phyloP scores from a whole-genome alignment of 2,797 vertebrate genomes.

The Denticeps clupeoides region DNA sequence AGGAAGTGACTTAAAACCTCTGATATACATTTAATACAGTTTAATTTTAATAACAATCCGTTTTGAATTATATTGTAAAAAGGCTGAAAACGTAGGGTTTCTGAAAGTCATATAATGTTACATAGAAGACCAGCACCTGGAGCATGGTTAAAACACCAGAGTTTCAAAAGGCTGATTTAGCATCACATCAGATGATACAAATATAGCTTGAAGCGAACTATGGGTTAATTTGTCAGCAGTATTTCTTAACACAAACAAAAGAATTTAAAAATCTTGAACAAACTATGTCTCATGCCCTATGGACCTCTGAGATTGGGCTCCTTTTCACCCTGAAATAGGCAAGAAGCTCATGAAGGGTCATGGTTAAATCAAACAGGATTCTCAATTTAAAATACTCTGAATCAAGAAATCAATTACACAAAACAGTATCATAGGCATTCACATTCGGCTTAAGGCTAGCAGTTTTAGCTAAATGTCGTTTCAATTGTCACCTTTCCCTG shows the following conservation, averaged over 20 bases:
- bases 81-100: neutral
- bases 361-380: constrained; percentile 23
- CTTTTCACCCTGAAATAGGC: too few relatives aligned
- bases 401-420: constrained; percentile 17
- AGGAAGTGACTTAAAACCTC: constrained; percentile 19
- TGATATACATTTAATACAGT: constrained; percentile 20
- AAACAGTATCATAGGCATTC: constrained; percentile 28
- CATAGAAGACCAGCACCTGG: constrained; percentile 36
- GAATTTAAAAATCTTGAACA: too few relatives aligned
- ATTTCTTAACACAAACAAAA: constrained; percentile 8
- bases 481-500: constrained; percentile 51
- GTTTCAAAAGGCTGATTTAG: constrained; percentile 9
- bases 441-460: constrained; percentile 36
- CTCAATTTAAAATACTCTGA: constrained; percentile 12
- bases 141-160: constrained; percentile 19
- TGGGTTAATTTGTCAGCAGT: neutral
- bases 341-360: constrained; percentile 19
- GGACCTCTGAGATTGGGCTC: too few relatives aligned
- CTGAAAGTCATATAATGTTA: constrained; percentile 17
- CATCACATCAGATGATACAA: constrained; percentile 19
- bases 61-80: constrained; percentile 7
- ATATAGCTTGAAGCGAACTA: constrained; percentile 23
- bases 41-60: constrained; percentile 18
- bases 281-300: too few relatives aligned
- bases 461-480: constrained; percentile 29